Evolutionary conservation across 2,113 vertebrate species (phyloP), one percentile per base, ranked within the genome.

Genomic region (Engystomops pustulosus): DNA sequence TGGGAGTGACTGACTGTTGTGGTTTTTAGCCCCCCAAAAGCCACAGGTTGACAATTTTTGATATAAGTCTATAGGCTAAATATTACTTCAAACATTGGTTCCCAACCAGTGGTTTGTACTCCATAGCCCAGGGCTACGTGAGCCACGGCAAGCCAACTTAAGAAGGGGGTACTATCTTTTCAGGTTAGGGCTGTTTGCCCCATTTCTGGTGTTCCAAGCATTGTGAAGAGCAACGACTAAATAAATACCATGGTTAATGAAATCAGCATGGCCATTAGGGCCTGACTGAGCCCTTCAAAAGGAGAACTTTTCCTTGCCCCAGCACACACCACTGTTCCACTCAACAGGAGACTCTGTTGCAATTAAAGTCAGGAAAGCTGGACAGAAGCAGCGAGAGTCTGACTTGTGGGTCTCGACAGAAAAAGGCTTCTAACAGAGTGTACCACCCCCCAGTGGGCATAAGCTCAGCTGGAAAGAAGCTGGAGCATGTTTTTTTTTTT

Each of bases 391-490:
- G 89, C 90, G 89, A 88, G 53, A 87, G 88, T 90, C 89, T 92
- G 92, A 93, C 91, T 92, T 90, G 90, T 86, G 80, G 90, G 89
- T 90, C 90, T 85, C 2, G 30, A 55, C 87, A 88, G 86, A 91
- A 91, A 91, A 91, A 86, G 78, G 72, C 88, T 91, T 97, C 94
- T 95, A 91, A 93, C 91, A 95, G 96, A 89, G 89, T 95, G 94
- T 96, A 97, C 95, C 93, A 98, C 97, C 98, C 96, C 97, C 97
- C 95, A 97, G 96, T 90, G 98, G 97, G 96, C 96, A 94, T 94
- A 94, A 95, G 94, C 92, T 94, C 83, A 85, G 83, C 95, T 86
- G 93, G 93, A 94, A 92, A 95, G 94, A 95, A 94, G 90, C 89
- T 89, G 87, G 87, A 90, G 90, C 89, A 65, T 34, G 91, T 90